These are phyloP conservation scores for Parazoanthus swiftii DNA, from an alignment of 92 coral and sea anemone genomes.

Conservation along the genomic window DNA sequence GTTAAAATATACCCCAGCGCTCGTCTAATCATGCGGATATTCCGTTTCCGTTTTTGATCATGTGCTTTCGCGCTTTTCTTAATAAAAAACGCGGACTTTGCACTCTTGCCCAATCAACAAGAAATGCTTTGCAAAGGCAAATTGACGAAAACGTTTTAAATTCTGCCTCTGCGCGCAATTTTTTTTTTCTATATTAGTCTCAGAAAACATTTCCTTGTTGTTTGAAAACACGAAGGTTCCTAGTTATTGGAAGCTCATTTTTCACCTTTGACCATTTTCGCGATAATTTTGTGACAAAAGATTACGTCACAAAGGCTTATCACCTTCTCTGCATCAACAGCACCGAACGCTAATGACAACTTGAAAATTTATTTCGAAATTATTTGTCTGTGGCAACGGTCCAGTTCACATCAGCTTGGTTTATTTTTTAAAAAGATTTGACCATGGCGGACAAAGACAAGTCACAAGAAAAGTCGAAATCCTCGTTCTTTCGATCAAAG, in stretches of 20 bases:
- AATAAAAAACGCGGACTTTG: conserved; percentile 2
- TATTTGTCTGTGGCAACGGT: conserved; percentile 36
- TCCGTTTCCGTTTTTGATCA: conserved; percentile 2
- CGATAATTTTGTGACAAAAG: conserved; percentile 26
- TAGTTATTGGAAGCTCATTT: neutral
- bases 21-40: neutral
- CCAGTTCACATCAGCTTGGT: conserved; percentile 36
- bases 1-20: neutral
- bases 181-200: conserved; percentile 5
- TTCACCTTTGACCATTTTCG: conserved; percentile 30
- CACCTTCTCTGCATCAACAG: neutral
- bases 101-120: neutral
- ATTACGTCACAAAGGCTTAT: conserved; percentile 31
- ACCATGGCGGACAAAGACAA: conserved; percentile 40
- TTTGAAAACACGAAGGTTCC: neutral
- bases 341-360: neutral
- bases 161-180: neutral
- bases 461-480: conserved; percentile 15
- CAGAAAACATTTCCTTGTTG: neutral
- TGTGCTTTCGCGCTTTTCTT: conserved; percentile 9
- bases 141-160: neutral
- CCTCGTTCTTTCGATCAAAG: conserved; percentile 26
- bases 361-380: conserved; percentile 31
- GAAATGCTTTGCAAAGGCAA: neutral
- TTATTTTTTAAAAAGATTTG: neutral